Percentiles rank a stretch among this genome's conserved stretches.
phyloP scores from a whole-genome alignment of 2,113 vertebrate genomes.

The Elachura formosa region DNA sequence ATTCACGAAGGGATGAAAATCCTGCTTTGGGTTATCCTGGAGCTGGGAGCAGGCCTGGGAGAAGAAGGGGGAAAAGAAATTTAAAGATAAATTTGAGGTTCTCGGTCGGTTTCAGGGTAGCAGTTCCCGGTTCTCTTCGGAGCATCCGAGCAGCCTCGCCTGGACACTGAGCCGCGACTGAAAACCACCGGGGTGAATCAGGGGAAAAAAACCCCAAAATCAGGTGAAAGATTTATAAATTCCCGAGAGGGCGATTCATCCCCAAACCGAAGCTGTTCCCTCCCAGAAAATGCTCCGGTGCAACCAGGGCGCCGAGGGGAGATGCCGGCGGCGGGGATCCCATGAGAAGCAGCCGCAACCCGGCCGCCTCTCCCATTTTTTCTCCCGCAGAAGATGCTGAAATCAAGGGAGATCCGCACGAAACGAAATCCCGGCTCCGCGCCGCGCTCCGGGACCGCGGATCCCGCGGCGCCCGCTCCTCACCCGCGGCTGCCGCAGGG shows the following conservation, averaged over 20 bases:
- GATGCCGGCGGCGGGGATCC: neutral
- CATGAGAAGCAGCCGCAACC: neutral
- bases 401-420: neutral
- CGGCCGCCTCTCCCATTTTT: neutral
- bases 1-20: neutral
- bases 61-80: neutral
- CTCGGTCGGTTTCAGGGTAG: accelerated
- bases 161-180: neutral
- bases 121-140: neutral
- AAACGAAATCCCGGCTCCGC: conserved; percentile 12
- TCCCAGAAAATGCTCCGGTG: accelerated
- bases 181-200: neutral
- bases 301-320: neutral
- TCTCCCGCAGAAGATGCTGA: neutral
- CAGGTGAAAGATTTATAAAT: neutral
- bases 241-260: neutral
- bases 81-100: neutral
- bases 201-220: neutral
- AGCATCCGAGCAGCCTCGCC: neutral
- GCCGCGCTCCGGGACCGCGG: neutral
- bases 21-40: neutral
- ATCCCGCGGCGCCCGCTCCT: neutral
- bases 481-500: neutral
- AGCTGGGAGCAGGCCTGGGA: conserved; percentile 6
- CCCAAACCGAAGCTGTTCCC: neutral